Evolutionary conservation across 2,797 vertebrate genomes (phyloP).

Genomic region (Pogoniulus pusillus): DNA sequence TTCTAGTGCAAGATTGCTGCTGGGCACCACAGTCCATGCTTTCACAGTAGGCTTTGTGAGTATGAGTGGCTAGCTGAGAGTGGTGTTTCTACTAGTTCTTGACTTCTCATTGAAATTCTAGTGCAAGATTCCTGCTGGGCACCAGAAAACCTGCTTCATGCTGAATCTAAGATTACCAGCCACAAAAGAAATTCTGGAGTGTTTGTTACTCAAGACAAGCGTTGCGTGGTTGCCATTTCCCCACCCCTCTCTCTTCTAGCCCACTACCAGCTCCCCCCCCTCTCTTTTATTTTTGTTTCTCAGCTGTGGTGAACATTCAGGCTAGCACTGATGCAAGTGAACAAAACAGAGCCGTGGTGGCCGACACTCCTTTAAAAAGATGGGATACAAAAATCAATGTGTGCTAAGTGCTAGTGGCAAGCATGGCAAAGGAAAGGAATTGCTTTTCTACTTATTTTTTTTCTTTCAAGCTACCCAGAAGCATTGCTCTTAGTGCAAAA

Average conservation of each 20-base stretch:
- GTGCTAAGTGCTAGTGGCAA: not conserved
- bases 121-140: not conserved
- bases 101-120: too few species aligned
- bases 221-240: not conserved
- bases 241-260: not conserved
- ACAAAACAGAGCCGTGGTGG: not conserved
- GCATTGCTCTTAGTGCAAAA: not conserved
- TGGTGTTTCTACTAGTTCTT: too few species aligned
- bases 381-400: constrained; percentile 1
- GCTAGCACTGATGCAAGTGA: not conserved
- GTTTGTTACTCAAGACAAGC: not conserved
- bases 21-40: too few species aligned
- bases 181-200: not conserved
- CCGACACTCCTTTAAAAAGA: not conserved
- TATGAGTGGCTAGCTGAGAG: too few species aligned
- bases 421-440: not conserved
- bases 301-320: not conserved
- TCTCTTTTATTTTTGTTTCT: not conserved
- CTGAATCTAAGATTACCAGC: not conserved
- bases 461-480: not conserved
- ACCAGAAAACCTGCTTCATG: not conserved
- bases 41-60: too few species aligned
- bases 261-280: not conserved
- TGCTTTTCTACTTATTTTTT: not conserved
- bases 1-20: not conserved